Conservation (phyloP, 2,888 invertebrate species). For the Phragmatobia fuliginosa region DNA sequence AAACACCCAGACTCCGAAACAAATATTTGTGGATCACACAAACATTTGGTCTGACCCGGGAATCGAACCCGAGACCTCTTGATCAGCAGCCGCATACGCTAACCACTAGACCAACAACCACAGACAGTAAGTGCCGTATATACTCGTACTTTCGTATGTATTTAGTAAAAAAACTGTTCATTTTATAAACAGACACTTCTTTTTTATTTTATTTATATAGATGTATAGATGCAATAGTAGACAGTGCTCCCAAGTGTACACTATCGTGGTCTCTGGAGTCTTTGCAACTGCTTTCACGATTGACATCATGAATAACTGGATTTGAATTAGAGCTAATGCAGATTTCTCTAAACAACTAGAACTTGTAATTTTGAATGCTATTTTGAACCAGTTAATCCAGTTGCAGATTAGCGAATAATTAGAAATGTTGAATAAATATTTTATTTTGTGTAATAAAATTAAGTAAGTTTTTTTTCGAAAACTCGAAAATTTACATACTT, state of each 20-base stretch:
- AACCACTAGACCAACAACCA: too few relatives aligned
- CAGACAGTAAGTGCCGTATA: too few relatives aligned
- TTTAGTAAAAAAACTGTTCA: too few relatives aligned
- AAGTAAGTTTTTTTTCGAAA: background rate
- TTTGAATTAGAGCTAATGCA: background rate
- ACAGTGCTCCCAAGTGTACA: slow-evolving; percentile 18
- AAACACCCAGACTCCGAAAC: too few relatives aligned
- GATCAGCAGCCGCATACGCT: too few relatives aligned
- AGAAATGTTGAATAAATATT: background rate
- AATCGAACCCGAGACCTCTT: too few relatives aligned
- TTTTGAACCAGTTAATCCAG: background rate
- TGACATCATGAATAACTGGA: slow-evolving; percentile 15
- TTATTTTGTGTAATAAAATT: background rate
- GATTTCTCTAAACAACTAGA: slow-evolving; percentile 1
- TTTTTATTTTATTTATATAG: too few relatives aligned
- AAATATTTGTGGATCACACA: too few relatives aligned
- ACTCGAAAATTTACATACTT: background rate
- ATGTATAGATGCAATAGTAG: too few relatives aligned
- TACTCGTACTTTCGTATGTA: too few relatives aligned
- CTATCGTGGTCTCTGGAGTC: slow-evolving; percentile 43
- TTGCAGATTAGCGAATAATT: background rate
- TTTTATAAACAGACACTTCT: too few relatives aligned
- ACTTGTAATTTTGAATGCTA: background rate
- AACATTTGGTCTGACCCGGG: too few relatives aligned
- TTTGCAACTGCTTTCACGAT: slow-evolving; percentile 35